Evolutionary conservation across 2,113 vertebrate genomes (phyloP), one percentile per base, ranked within the genome.

Genomic region (Chionodraco myersi): DNA sequence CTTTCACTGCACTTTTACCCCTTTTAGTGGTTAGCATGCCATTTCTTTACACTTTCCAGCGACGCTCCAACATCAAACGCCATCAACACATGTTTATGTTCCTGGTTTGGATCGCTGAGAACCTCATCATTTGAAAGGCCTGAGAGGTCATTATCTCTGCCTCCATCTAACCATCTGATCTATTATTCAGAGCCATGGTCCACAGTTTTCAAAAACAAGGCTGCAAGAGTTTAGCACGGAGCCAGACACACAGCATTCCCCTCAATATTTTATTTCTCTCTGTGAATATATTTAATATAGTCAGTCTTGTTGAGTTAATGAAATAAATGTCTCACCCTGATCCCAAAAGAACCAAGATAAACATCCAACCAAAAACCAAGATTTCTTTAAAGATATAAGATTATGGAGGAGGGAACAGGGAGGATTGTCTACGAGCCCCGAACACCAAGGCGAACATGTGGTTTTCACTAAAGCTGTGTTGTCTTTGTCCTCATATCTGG

Each of bases 401-500:
- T 83, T 73, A 56, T 82, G 6, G 51, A 69, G 80, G 79, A 83
- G 69, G 52, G 62, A 79, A 86, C 78, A 64, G 69, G 70, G 65
- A 82, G 75, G 86, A 73, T 78, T 84, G 77, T 72, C 72, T 80
- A 74, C 72, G 81, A 56, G 66, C 18, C 36, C 18, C 56, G 51
- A 90, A 76, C 74, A 75, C 86, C 83, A 72, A 62, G 62, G 67
- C 72, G 56, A 79, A 93, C 94, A 94, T 94, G 86, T 94, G 93
- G 88, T 91, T 88, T 92, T 94, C 90, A 91, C 92, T 92, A 89
- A 83, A 85, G 86, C 87, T 82, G 80, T 94, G 92, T 92, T 94
- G 89, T 90, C 84, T 93, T 89, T 93, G 80, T 84, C 77, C 80
- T 91, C 83, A 79, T 82, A 78, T 89, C 87, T 58, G 59, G 84